Evolutionary conservation across 2,113 vertebrate species (phyloP).

Genomic region (Sus scrofa): DNA sequence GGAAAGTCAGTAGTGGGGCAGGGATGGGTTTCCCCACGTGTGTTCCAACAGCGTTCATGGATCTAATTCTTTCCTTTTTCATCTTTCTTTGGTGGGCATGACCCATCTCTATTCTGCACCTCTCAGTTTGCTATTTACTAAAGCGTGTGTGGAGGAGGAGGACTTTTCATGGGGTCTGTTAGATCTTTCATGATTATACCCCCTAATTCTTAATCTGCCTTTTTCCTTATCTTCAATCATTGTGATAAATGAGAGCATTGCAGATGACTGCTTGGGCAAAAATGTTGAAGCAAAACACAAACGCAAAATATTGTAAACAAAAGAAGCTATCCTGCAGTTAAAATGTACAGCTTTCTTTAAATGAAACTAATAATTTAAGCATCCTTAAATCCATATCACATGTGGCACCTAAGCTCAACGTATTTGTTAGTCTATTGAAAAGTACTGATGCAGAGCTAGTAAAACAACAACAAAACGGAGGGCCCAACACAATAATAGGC

Average conservation of each 20-base stretch:
- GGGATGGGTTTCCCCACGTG: not conserved
- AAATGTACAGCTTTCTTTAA: not conserved
- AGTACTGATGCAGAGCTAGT: not conserved
- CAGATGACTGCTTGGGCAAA: not conserved
- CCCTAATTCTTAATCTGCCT: not conserved
- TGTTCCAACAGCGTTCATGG: not conserved
- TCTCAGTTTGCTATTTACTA: not conserved
- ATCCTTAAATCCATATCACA: not conserved
- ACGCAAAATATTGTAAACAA: not conserved
- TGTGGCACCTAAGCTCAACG: not conserved
- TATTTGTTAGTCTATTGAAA: not conserved
- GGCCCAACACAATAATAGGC: not conserved
- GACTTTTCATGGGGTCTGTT: not conserved
- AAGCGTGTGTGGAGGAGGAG: not conserved
- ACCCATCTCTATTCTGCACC: not conserved
- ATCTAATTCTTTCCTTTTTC: not conserved
- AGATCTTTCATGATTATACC: not conserved
- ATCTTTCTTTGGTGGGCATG: not conserved
- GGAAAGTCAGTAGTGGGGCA: not conserved
- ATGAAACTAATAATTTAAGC: conserved; percentile 4
- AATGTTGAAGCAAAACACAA: not conserved
- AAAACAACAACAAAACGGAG: not conserved
- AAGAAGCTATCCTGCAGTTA: conserved; percentile 11
- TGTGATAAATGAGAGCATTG: not conserved
- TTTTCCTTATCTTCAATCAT: conserved; percentile 19